These are phyloP conservation scores for Creontiades dilutus DNA, from an alignment of 2,888 invertebrate genomes.

Conservation along the genomic window DNA sequence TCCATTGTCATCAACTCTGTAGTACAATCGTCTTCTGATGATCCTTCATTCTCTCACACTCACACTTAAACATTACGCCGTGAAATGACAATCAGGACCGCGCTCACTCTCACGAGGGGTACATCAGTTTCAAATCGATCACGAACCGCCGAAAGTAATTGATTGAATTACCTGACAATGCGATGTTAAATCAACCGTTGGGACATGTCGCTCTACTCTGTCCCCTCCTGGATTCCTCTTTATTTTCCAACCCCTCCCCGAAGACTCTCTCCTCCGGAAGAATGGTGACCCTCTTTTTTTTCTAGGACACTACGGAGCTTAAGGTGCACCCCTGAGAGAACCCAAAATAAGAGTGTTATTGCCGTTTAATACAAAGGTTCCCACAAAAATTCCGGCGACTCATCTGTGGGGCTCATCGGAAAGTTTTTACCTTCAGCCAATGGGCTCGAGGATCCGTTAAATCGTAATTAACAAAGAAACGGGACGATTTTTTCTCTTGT, in stretches of 20 bases:
- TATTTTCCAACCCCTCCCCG: slow-evolving; percentile 8
- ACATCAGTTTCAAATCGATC: slow-evolving; percentile 62
- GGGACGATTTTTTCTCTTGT: background rate
- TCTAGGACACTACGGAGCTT: slow-evolving; percentile 24
- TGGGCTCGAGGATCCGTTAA: slow-evolving; percentile 54
- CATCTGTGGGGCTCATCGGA: background rate
- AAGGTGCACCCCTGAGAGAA: slow-evolving; percentile 15
- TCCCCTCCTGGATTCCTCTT: background rate
- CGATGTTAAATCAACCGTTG: slow-evolving; percentile 70
- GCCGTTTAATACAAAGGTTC: slow-evolving; percentile 51
- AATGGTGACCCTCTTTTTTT: slow-evolving; percentile 33
- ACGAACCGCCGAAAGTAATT: slow-evolving; percentile 64
- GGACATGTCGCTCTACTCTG: slow-evolving; percentile 47
- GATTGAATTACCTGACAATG: slow-evolving; percentile 70
- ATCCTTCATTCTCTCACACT: slow-evolving; percentile 31
- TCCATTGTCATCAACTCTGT: slow-evolving; percentile 11
- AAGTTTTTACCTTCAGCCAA: background rate
- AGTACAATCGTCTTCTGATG: slow-evolving; percentile 8
- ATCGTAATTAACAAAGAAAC: slow-evolving; percentile 62
- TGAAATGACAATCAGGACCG: background rate
- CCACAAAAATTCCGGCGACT: slow-evolving; percentile 38
- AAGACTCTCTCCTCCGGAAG: background rate
- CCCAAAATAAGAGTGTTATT: slow-evolving; percentile 54
- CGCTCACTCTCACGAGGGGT: background rate
- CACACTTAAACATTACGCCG: background rate